A percentile compares a stretch with the other conserved stretches of the same genome.
These are phyloP conservation scores for Taeniopygia guttata DNA, from an alignment of 2,797 vertebrate species.

Conservation along the genomic window DNA sequence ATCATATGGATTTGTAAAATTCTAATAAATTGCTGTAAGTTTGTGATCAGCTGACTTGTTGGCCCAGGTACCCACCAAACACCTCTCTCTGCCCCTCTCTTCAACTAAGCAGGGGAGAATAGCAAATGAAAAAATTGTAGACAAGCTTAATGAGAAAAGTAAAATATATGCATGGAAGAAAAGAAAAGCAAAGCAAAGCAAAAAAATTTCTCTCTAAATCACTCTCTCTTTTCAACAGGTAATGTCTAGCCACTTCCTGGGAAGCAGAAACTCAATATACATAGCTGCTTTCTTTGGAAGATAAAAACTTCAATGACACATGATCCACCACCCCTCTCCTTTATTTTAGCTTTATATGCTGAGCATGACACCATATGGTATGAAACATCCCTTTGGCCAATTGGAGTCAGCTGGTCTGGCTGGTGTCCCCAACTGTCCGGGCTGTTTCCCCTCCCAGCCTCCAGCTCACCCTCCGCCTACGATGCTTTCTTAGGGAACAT, in stretches of 20 bases:
- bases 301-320: neutral
- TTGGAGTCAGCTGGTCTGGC: neutral
- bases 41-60: neutral
- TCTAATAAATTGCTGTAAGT: neutral
- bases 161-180: neutral
- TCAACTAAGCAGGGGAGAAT: neutral
- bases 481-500: rapidly evolving
- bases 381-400: neutral
- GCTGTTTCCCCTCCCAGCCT: rapidly evolving
- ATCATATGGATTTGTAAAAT: neutral
- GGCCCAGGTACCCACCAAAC: neutral
- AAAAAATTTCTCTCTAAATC: neutral
- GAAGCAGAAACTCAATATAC: neutral
- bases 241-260: neutral
- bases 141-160: neutral
- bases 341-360: neutral
- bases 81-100: neutral
- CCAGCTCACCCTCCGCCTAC: neutral
- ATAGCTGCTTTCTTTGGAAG: neutral
- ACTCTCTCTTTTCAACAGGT: neutral
- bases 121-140: neutral
- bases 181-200: neutral
- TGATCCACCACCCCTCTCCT: rapidly evolving
- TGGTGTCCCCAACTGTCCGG: neutral
- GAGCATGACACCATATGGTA: rapidly evolving